Conservation (phyloP, 2,888 invertebrate species). For the Drosophila subsilvestris region DNA sequence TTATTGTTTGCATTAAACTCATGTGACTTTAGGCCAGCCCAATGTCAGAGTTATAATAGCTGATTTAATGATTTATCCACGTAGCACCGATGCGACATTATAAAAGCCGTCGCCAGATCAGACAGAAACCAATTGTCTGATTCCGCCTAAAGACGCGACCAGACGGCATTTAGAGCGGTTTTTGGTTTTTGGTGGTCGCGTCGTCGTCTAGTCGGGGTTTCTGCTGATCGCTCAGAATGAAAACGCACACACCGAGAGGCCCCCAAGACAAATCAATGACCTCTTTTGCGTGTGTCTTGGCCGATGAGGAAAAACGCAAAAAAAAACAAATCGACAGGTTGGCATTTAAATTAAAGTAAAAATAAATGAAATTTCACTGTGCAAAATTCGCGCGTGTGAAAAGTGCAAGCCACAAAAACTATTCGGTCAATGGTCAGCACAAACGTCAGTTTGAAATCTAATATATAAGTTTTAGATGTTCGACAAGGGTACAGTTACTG, state of each 20-base stretch:
- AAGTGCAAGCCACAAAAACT: conserved; percentile 13
- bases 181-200: conserved; percentile 4
- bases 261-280: conserved; percentile 59
- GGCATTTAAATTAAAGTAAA: conserved; percentile 55
- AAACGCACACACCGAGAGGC: conserved; percentile 1
- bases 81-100: conserved; percentile 10
- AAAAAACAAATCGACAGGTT: conserved; percentile 44
- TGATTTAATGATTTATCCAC: conserved; percentile 16
- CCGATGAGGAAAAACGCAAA: conserved; percentile 20
- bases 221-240: conserved; percentile 37
- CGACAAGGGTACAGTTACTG: conserved; percentile 26
- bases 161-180: conserved; percentile 16
- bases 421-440: conserved; percentile 41
- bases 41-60: conserved; percentile 30
- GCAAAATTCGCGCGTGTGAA: conserved; percentile 34
- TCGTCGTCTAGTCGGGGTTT: conserved; percentile 16
- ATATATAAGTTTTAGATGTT: conserved; percentile 36
- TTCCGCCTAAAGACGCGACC: conserved; percentile 30
- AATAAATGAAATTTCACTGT: conserved; percentile 41
- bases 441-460: conserved; percentile 7
- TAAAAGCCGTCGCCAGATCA: conserved; percentile 14
- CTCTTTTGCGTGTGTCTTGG: conserved; percentile 51
- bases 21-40: conserved; percentile 12
- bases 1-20: conserved; percentile 4
- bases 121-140: conserved; percentile 1